Percentiles rank a stretch among this genome's conserved stretches.
Conservation (phyloP, 2,888 invertebrate genomes). For the Clanis bilineata region DNA sequence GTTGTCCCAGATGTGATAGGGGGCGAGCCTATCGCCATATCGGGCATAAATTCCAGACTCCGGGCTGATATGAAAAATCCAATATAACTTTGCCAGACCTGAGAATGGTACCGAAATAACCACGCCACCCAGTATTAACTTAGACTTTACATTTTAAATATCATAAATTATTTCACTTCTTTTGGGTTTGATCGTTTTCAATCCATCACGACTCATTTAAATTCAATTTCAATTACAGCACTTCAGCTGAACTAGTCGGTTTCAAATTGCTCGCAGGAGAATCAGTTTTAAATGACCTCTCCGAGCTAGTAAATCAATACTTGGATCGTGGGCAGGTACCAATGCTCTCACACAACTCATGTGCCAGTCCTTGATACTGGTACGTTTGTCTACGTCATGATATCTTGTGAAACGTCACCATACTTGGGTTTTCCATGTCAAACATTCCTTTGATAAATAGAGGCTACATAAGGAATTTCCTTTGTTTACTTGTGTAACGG, state of each 20-base stretch:
- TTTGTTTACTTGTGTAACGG: neutral
- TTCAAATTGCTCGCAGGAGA: neutral
- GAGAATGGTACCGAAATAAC: too few relatives aligned
- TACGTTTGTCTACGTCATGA: neutral
- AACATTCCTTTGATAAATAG: neutral
- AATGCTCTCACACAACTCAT: constrained; percentile 1
- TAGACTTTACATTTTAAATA: neutral
- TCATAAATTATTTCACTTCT: neutral
- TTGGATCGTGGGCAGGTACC: neutral
- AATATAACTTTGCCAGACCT: too few relatives aligned
- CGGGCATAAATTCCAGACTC: too few relatives aligned
- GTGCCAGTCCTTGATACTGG: too few relatives aligned
- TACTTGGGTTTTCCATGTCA: neutral
- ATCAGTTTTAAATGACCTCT: constrained; percentile 1
- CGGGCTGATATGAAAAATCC: too few relatives aligned
- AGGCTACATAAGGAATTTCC: neutral
- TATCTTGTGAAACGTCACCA: neutral
- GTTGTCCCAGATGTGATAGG: too few relatives aligned
- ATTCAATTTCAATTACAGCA: neutral
- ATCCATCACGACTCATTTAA: constrained; percentile 1
- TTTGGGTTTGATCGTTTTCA: neutral
- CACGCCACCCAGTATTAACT: too few relatives aligned
- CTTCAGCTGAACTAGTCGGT: neutral
- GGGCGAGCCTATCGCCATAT: too few relatives aligned
- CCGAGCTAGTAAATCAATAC: constrained; percentile 1